Conservation (phyloP, 23 tunicate genomes). For the Halocynthia roretzi region DNA sequence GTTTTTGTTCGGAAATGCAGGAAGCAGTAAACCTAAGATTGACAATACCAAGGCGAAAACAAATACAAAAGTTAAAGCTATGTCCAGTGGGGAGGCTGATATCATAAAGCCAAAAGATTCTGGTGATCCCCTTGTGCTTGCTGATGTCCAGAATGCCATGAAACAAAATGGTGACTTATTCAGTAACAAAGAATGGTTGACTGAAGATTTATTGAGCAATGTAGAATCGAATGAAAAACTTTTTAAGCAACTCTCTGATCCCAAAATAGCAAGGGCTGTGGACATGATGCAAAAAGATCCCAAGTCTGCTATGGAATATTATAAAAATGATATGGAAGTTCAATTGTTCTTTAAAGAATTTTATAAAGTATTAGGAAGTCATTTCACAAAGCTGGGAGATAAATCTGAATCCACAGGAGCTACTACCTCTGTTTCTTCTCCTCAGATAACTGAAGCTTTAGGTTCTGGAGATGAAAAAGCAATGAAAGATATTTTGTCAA, state of each 20-base stretch:
- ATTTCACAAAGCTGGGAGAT: constrained; percentile 51
- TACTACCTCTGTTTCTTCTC: neutral
- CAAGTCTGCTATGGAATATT: constrained; percentile 64
- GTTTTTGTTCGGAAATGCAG: constrained; percentile 52
- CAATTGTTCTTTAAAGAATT: constrained; percentile 67
- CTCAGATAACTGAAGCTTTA: neutral
- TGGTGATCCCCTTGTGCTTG: constrained; percentile 36
- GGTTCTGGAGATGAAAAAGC: constrained; percentile 47
- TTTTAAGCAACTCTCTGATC: constrained; percentile 46
- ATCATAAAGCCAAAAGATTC: constrained; percentile 23
- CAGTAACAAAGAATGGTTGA: constrained; percentile 41
- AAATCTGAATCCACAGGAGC: neutral
- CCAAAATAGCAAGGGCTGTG: constrained; percentile 53
- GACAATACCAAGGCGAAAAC: neutral
- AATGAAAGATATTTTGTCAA: constrained; percentile 37
- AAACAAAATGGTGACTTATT: constrained; percentile 19
- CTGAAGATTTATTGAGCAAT: constrained; percentile 54
- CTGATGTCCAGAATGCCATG: constrained; percentile 73
- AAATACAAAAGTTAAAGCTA: neutral
- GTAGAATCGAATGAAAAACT: constrained; percentile 58
- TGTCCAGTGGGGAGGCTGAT: neutral
- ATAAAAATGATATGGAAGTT: constrained; percentile 65
- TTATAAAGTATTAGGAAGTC: constrained; percentile 62
- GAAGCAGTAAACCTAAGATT: neutral
- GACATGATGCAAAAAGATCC: constrained; percentile 78